A percentile compares a stretch with the other conserved stretches of the same genome.
Conservation (phyloP, 2,888 invertebrate species). For the Papilio protenor region DNA sequence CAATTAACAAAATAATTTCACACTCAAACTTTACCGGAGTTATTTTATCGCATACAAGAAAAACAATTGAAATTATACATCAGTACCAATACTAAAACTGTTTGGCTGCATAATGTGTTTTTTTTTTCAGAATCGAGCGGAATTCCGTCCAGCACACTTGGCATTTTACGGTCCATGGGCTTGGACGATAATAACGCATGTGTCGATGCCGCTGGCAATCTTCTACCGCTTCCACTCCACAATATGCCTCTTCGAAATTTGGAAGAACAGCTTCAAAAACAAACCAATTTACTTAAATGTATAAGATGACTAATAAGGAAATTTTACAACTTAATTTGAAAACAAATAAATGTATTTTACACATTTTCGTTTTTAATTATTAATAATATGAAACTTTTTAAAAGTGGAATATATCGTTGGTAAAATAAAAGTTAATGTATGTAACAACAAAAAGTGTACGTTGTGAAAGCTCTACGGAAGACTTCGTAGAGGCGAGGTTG, state of each 20-base stretch:
- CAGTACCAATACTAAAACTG: not conserved
- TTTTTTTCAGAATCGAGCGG: constrained; percentile 87
- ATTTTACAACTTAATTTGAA: not conserved
- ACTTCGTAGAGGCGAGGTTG: not conserved
- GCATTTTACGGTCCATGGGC: constrained; percentile 94
- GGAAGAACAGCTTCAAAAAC: constrained; percentile 95
- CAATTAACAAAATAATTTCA: not conserved
- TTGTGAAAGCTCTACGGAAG: not conserved
- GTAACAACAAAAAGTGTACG: not conserved
- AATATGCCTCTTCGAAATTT: constrained; percentile 95
- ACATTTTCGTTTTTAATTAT: not conserved
- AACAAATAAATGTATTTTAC: not conserved
- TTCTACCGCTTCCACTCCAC: constrained; percentile 96
- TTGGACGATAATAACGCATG: constrained; percentile 95
- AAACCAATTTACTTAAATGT: constrained; percentile 80
- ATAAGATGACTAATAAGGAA: constrained; percentile 47
- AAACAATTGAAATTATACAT: too few relatives aligned
- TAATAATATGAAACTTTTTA: not conserved
- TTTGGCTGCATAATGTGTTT: constrained; percentile 21
- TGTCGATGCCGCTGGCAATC: constrained; percentile 94
- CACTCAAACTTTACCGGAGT: not conserved
- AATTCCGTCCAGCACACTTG: constrained; percentile 92
- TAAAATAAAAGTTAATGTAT: not conserved
- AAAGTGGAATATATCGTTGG: too few relatives aligned
- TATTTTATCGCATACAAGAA: not conserved